Evolutionary conservation across 2,888 invertebrate species (phyloP), one percentile per base, ranked within the genome.

Genomic region (Drosophila maculinotata): DNA sequence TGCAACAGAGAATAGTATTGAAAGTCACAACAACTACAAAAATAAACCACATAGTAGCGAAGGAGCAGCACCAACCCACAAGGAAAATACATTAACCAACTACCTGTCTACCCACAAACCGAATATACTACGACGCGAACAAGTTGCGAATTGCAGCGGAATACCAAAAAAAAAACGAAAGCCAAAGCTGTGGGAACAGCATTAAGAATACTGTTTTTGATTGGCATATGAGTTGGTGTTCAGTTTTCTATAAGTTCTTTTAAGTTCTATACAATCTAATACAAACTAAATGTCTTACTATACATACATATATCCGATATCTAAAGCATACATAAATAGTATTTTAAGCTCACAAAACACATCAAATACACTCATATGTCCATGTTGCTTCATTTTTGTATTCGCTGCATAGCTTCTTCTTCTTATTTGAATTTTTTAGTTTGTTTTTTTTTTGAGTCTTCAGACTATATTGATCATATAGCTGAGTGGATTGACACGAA

Each of bases 201-300:
- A 49, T 59, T 38, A 36, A 39, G 25, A 47, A 33, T 30, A 47
- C 28, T 49, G 15, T 44, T 51, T 54, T 52, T 47, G 28, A 66
- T 69, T 72, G 65, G 75, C 72, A 62, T 53, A 56, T 72, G 69
- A 66, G 65, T 67, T 76, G 57, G 58, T 52, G 51, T 68, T 60
- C 15, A 57, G 48, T 57, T 44, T n/a, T 44, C 44, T 30, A 30
- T 44, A 26, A 38, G 54, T 64, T 51, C 10, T 8, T 17, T 47
- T 47, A 31, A 52, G 57, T 74, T 62, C 54, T 33, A 51, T 26
- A 17, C 20, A 52, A 51, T 52, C 60, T 70, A n/a, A n/a, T n/a
- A n/a, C n/a, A 51, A 51, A 72, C 69, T 76, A 62, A 75, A 76
- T 76, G 76, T 74, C 77, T 74, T 71, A 68, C 64, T 75, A 64